Percentiles rank a stretch among this genome's conserved stretches.
Conservation (phyloP, 2,797 vertebrate species). For the Hemitrygon akajei region DNA sequence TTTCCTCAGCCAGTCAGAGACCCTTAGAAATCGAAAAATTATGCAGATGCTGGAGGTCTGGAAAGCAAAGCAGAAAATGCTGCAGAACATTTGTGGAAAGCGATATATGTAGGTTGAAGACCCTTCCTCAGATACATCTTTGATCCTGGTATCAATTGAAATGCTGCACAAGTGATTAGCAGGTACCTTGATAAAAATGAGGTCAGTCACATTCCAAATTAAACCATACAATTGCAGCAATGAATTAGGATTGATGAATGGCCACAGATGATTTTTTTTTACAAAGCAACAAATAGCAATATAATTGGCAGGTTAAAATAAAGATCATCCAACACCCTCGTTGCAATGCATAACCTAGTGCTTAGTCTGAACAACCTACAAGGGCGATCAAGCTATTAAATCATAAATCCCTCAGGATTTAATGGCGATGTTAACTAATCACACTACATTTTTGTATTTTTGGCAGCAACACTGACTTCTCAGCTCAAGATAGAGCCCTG, state of each 20-base stretch:
- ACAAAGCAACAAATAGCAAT: neutral
- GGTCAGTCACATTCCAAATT: neutral
- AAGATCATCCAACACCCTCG: neutral
- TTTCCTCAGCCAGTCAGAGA: no score
- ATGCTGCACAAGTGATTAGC: neutral
- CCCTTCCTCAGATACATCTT: no score
- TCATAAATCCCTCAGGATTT: neutral
- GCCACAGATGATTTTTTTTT: neutral
- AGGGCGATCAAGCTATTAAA: neutral
- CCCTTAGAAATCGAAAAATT: no score
- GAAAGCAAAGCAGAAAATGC: no score
- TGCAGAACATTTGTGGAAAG: no score
- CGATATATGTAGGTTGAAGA: no score
- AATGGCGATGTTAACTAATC: neutral
- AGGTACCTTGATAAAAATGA: neutral
- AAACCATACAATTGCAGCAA: neutral
- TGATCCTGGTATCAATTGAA: neutral
- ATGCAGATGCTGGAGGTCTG: no score
- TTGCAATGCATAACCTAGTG: neutral
- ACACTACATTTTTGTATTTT: neutral
- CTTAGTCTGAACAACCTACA: neutral
- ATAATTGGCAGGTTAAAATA: constrained; percentile 18
- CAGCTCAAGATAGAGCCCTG: neutral
- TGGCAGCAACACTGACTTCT: neutral
- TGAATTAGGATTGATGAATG: neutral